Conservation (phyloP, 2,888 invertebrate species). For the Chrysotoxum bicinctum region DNA sequence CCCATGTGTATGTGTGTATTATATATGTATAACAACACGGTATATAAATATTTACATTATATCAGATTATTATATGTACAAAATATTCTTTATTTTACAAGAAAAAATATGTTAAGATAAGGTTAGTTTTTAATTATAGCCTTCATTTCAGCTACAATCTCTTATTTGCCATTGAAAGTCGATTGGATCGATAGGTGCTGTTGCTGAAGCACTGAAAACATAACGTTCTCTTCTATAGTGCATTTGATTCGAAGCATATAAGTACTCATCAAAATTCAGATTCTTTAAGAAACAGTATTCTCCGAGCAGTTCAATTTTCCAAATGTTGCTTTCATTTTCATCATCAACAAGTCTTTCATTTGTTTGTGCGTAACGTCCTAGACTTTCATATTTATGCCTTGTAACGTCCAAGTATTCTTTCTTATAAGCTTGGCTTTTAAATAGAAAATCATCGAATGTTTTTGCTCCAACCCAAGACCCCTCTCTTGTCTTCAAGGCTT, state of each 20-base stretch:
- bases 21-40: too few species aligned
- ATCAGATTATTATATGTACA: neutral
- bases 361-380: neutral
- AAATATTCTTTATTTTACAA: neutral
- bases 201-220: neutral
- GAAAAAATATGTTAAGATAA: neutral
- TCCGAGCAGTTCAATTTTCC: neutral
- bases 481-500: neutral
- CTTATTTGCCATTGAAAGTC: constrained; percentile 38
- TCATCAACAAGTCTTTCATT: neutral
- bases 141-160: neutral
- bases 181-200: neutral
- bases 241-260: neutral
- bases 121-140: neutral
- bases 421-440: neutral
- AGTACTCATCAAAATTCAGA: neutral
- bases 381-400: neutral
- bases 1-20: too few species aligned
- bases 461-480: constrained; percentile 8
- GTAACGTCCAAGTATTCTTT: neutral
- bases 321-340: neutral
- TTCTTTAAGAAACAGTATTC: constrained; percentile 12
- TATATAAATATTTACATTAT: too few species aligned
- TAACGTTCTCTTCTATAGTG: neutral
- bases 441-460: neutral